These are phyloP conservation scores for Habrosyne pyritoides DNA, from an alignment of 2,888 invertebrate genomes.

Conservation along the genomic window DNA sequence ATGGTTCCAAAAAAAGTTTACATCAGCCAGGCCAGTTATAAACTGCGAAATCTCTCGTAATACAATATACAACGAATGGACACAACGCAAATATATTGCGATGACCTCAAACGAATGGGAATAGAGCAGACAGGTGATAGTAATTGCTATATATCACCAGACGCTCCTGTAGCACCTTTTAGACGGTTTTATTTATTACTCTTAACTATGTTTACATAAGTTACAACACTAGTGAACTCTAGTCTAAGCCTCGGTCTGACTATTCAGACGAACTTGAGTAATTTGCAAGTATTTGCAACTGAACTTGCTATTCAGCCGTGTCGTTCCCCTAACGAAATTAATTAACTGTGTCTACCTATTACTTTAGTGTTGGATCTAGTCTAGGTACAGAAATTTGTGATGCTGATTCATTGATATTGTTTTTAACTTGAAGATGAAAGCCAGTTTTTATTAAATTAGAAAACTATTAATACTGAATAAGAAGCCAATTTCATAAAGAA, in stretches of 20 bases:
- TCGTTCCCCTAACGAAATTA: conserved; percentile 16
- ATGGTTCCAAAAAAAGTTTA: too few relatives aligned
- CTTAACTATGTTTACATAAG: background rate
- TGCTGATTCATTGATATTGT: background rate
- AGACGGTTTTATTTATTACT: background rate
- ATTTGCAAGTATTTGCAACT: background rate
- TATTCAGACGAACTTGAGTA: background rate
- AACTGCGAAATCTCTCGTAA: too few relatives aligned
- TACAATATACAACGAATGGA: too few relatives aligned
- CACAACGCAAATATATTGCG: too few relatives aligned
- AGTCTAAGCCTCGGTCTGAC: background rate
- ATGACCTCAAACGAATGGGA: too few relatives aligned
- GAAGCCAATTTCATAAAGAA: too few relatives aligned
- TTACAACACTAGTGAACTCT: background rate
- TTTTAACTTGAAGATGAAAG: background rate
- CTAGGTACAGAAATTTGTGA: background rate
- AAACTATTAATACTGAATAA: background rate
- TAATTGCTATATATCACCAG: background rate
- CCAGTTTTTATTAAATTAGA: too few relatives aligned
- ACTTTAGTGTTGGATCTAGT: background rate
- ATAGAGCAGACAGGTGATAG: too few relatives aligned
- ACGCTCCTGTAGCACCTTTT: background rate
- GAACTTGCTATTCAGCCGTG: conserved; percentile 1
- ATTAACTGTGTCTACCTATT: conserved; percentile 7
- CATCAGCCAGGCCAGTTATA: too few relatives aligned